These are phyloP conservation scores for Amphipoea lucens DNA, from an alignment of 2,888 invertebrate genomes.

Conservation along the genomic window DNA sequence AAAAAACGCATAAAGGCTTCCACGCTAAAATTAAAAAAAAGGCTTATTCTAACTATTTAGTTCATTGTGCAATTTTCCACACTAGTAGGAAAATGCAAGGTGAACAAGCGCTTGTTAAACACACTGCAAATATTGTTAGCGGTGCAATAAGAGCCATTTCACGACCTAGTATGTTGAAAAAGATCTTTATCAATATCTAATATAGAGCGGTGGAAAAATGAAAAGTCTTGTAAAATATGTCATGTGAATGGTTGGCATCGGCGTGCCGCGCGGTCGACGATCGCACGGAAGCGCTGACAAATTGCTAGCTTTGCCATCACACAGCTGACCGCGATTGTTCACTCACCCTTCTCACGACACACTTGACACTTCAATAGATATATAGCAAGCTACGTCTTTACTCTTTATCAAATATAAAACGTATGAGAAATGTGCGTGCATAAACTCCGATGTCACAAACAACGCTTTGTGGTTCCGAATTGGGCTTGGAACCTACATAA, in stretches of 20 bases:
- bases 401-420: conserved; percentile 62
- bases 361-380: conserved; percentile 44
- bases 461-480: conserved; percentile 73
- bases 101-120: not conserved
- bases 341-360: conserved; percentile 59
- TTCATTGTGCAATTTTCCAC: not conserved
- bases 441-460: conserved; percentile 76
- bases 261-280: conserved; percentile 63
- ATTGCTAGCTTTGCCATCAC: conserved; percentile 76
- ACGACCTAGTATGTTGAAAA: conserved; percentile 6
- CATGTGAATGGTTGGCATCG: conserved; percentile 67
- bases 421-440: conserved; percentile 70
- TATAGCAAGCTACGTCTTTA: conserved; percentile 15
- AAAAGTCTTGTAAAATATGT: conserved; percentile 72
- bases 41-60: not conserved
- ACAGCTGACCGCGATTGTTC: conserved; percentile 72
- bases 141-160: not conserved
- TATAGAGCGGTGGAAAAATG: conserved; percentile 61
- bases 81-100: not conserved
- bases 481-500: conserved; percentile 80
- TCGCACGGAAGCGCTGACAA: conserved; percentile 79
- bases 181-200: conserved; percentile 54
- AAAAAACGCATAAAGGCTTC: not conserved
- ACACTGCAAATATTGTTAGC: not conserved
- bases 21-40: no score